phyloP scores from a whole-genome alignment of 2,113 vertebrate genomes.

The Columba livia region DNA sequence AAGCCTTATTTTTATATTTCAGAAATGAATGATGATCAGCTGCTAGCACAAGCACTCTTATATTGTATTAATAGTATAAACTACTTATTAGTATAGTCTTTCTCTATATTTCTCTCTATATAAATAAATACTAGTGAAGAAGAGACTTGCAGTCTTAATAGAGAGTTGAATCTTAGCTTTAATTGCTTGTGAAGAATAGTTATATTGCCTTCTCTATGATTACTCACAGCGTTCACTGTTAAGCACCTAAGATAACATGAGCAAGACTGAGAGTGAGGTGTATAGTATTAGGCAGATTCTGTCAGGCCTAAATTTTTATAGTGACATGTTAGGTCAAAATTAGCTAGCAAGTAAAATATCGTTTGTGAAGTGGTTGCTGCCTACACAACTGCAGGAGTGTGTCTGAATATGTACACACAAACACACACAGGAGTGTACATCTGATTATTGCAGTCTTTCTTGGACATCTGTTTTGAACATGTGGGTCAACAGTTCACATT shows the following conservation, averaged over 20 bases:
- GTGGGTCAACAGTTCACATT: background rate
- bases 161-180: background rate
- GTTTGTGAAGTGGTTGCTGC: background rate
- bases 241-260: background rate
- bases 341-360: background rate
- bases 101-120: background rate
- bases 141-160: background rate
- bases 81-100: background rate
- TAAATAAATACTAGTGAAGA: background rate
- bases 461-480: background rate
- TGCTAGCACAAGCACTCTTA: background rate
- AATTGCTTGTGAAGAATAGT: background rate
- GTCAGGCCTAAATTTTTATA: background rate
- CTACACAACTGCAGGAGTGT: background rate
- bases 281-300: background rate
- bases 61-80: background rate
- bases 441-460: background rate
- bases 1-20: background rate
- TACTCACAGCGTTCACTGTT: background rate
- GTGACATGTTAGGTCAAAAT: background rate
- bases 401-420: accelerated
- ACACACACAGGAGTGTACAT: too few relatives aligned
- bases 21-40: background rate
- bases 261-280: background rate
- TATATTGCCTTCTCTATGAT: background rate